Evolutionary conservation across 1,140 invertebrate genomes (phyloP).

Genomic region (Drosophila quadrilineata): DNA sequence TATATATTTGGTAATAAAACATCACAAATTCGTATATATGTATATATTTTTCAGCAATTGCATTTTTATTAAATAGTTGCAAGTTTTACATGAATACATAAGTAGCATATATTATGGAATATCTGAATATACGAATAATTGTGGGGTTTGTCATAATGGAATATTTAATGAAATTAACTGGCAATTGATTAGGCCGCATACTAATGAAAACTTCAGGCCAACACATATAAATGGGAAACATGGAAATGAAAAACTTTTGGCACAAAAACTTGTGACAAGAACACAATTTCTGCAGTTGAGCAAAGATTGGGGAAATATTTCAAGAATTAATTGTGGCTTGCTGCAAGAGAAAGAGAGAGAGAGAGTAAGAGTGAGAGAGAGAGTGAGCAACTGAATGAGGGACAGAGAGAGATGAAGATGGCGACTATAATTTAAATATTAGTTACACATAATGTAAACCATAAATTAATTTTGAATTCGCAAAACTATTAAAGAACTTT

Average conservation of each 20-base stretch:
- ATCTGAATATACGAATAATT: slow-evolving; percentile 8
- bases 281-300: slow-evolving; percentile 59
- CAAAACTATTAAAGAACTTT: slow-evolving; percentile 75
- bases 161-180: slow-evolving; percentile 61
- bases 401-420: not conserved
- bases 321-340: slow-evolving; percentile 68
- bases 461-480: slow-evolving; percentile 79
- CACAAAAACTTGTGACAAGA: slow-evolving; percentile 55
- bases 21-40: no score
- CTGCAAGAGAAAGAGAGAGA: slow-evolving; percentile 49
- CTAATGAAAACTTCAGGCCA: slow-evolving; percentile 42
- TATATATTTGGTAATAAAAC: no score
- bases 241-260: slow-evolving; percentile 61
- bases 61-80: slow-evolving; percentile 33
- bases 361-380: slow-evolving; percentile 1
- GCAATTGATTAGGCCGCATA: slow-evolving; percentile 56
- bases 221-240: slow-evolving; percentile 53
- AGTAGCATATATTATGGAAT: slow-evolving; percentile 51
- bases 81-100: slow-evolving; percentile 15
- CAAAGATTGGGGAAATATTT: not conserved
- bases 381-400: no score
- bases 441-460: slow-evolving; percentile 78
- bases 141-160: slow-evolving; percentile 48
- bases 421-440: slow-evolving; percentile 71
- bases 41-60: slow-evolving; percentile 10